These are phyloP conservation scores for Ancistrus triradiatus DNA, from an alignment of 2,113 vertebrate genomes.

Conservation along the genomic window DNA sequence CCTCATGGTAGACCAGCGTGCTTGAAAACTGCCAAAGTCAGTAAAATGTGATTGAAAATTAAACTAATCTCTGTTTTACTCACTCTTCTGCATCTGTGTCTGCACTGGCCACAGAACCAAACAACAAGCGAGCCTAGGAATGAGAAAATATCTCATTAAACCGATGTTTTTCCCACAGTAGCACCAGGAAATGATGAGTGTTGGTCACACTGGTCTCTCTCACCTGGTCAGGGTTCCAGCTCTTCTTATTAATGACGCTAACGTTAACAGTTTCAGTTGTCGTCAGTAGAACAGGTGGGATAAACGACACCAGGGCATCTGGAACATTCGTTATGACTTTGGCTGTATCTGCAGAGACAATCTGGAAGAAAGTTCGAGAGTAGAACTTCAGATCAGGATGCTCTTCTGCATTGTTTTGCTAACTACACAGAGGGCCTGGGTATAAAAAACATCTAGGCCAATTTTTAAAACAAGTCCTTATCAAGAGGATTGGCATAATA, in stretches of 20 bases:
- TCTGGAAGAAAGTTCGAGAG: constrained; percentile 7
- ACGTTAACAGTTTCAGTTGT: background rate
- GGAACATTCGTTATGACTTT: constrained; percentile 36
- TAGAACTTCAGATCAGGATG: background rate
- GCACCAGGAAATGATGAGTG: background rate
- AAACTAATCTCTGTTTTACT: no score
- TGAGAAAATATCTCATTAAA: background rate
- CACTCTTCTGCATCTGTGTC: constrained; percentile 51
- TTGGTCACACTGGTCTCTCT: background rate
- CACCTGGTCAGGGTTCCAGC: constrained; percentile 44
- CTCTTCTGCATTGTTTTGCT: no score
- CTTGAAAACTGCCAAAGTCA: no score
- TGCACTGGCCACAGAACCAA: constrained; percentile 19
- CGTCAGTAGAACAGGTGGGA: constrained; percentile 25
- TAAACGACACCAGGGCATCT: constrained; percentile 15
- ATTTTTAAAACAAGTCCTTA: no score
- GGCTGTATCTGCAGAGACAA: constrained; percentile 24
- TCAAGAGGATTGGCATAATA: no score
- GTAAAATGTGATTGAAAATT: background rate
- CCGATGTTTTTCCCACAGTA: background rate
- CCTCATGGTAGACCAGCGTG: no score
- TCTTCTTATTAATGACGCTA: constrained; percentile 14
- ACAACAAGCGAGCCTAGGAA: constrained; percentile 50
- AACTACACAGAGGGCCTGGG: no score
- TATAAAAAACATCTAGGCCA: no score